phyloP scores from a whole-genome alignment of 2,797 vertebrate species.

The Gadopsis bispinosus region DNA sequence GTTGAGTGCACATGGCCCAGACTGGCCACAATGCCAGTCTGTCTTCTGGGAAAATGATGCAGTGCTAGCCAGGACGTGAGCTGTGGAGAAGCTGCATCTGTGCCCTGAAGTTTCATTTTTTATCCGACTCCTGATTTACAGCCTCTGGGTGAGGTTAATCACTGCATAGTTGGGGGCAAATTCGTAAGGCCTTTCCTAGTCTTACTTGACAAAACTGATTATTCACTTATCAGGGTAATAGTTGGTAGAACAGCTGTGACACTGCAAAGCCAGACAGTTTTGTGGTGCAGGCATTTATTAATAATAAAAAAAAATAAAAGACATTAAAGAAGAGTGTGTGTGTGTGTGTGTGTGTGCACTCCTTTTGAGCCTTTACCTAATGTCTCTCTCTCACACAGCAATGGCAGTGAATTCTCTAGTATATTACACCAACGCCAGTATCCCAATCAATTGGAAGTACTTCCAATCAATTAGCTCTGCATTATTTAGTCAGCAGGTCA shows the following conservation, averaged over 20 bases:
- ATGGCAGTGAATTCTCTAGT: slow-evolving; percentile 34
- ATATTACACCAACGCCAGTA: slow-evolving; percentile 54
- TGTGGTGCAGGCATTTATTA: not conserved
- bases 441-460: slow-evolving; percentile 59
- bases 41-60: slow-evolving; percentile 51
- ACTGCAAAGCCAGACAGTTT: slow-evolving; percentile 9
- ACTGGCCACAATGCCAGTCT: slow-evolving; percentile 44
- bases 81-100: slow-evolving; percentile 51
- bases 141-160: slow-evolving; percentile 55
- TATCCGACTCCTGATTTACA: slow-evolving; percentile 52
- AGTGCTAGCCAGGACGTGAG: slow-evolving; percentile 39
- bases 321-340: not conserved
- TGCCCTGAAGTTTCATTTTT: slow-evolving; percentile 9
- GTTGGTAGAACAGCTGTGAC: slow-evolving; percentile 16
- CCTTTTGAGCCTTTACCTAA: not conserved
- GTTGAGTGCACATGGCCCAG: slow-evolving; percentile 59
- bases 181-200: slow-evolving; percentile 21
- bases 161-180: slow-evolving; percentile 47
- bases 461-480: slow-evolving; percentile 74
- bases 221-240: slow-evolving; percentile 30
- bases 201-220: slow-evolving; percentile 47
- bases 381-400: slow-evolving; percentile 6
- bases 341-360: not conserved
- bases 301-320: not conserved
- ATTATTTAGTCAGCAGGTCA: slow-evolving; percentile 68